Base-by-base conservation (phyloP, 2,113 vertebrate species). In the Lagopus muta region DNA sequence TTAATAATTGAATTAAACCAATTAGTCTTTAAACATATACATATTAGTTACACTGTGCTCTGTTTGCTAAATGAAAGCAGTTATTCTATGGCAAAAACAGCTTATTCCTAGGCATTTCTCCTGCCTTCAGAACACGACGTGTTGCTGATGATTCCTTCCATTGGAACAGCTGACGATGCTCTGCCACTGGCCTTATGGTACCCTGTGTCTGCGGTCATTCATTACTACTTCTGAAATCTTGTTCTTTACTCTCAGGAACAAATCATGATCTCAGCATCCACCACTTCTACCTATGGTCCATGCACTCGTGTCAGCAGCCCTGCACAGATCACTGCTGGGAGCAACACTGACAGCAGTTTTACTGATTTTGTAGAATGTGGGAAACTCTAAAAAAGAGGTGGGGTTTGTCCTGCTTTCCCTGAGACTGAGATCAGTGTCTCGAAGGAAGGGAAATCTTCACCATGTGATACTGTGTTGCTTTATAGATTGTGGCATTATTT, bases 181-280 rank as follows among this genome's bases (percentile, higher is more conserved):
- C 1, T 45, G 47, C 34, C 76, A 36, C 40, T 3, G 2, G 34
- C 73, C n/a, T 7, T 7, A 4, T 28, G 62, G 7, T 82, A 62
- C 40, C 78, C 72, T 30, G 1, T 14, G 3, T 32, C 76, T 62
- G 25, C 4, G 45, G 38, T 54, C 80, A 84, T 52, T 89, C 43
- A n/a, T 42, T 50, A 43, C 47, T 16, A 27, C 52, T 77, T 90
- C 78, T 69, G 87, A 55, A 60, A 55, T 43, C 75, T 43, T 75
- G 66, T 71, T 66, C 89, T 86, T 60, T 79, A 82, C 60, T 72
- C 70, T 67, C 70, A 67, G 60, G 77, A 85, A 89, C 62, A 85
- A 88, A 79, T 58, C 85, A 82, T 45, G 42, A 80, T 61, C 65
- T 52, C 40, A 66, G 77, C 80, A 70, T 34, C 88, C 92, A 77